A percentile compares a stretch with the other conserved stretches of the same genome.
phyloP scores from a whole-genome alignment of 53 echinoderm and acorn worm species.

The Echinometra lucunter region DNA sequence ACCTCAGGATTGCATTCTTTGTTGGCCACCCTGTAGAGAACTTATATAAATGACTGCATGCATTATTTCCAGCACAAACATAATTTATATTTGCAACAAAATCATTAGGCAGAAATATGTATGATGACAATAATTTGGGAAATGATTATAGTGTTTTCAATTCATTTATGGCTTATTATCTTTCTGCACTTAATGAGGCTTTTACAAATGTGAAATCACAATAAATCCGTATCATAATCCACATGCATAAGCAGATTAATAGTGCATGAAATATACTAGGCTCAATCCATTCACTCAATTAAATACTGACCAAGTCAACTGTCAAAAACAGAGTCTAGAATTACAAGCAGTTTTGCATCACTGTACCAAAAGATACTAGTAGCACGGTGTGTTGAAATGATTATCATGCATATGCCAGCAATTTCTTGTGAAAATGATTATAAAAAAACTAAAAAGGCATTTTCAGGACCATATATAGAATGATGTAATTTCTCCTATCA shows the following conservation, averaged over 20 bases:
- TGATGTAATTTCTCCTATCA: background rate
- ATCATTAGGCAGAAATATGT: background rate
- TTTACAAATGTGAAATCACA: background rate
- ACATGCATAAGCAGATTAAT: background rate
- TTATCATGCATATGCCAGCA: background rate
- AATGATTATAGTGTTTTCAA: background rate
- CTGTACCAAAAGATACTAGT: background rate
- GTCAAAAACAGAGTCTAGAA: background rate
- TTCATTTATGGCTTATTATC: background rate
- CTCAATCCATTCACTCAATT: background rate
- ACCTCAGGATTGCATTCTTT: too few relatives aligned
- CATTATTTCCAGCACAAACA: too few relatives aligned
- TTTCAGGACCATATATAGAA: background rate
- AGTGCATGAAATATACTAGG: background rate
- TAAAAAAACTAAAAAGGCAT: background rate
- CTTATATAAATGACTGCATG: too few relatives aligned
- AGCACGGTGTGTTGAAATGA: background rate
- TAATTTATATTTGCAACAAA: too few relatives aligned
- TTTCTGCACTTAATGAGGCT: background rate
- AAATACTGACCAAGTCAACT: background rate
- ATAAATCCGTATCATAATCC: background rate
- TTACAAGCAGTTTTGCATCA: background rate
- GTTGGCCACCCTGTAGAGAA: too few relatives aligned
- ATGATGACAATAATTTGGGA: background rate
- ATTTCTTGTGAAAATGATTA: background rate